Evolutionary conservation across 2,113 vertebrate genomes (phyloP), one percentile per base, ranked within the genome.

Genomic region (Forbesichthys papilliferus): DNA sequence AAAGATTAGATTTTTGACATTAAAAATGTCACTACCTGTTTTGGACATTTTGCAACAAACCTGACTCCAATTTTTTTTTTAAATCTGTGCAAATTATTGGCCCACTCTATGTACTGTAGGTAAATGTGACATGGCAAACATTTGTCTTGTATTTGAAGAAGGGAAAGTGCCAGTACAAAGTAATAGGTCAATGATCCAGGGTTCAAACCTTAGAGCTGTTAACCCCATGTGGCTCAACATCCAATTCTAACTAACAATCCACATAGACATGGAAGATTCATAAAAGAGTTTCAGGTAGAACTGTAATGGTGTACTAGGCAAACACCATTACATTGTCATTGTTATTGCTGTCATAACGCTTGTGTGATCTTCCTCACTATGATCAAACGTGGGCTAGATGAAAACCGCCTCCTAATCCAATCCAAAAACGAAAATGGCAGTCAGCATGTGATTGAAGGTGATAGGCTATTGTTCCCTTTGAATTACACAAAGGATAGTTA

Each of bases 171-270:
- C 85, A 77, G 88, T 75, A 88, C 88, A 92, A 72, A 80, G 76
- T 67, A 61, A 75, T 9, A 84, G 93, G 93, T 94, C 93, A 94
- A 91, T 51, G 90, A 86, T 91, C 92, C 54, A 14, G 20, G 76
- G 92, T 87, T 90, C 91, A 62, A 74, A 59, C 83, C 79, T 73
- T 53, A 6, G 52, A 48, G 85, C 86, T 67, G 77, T 91, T 85
- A 91, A 90, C 27, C 75, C 14, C 68, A 36, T 12, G 70, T 47
- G 71, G 66, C 57, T 70, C 72, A 83, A 76, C 27, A 27, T 27
- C 27, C 27, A 27, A 27, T 27, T 27, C 81, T 74, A 76, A 62
- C 78, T 84, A 80, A 80, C 75, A 66, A 67, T 65, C 48, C 64
- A 72, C 79, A 68, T 54, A 61, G 66, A 76, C 67, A 71, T 34